A percentile compares a stretch with the other conserved stretches of the same genome.
phyloP scores from a whole-genome alignment of 2,113 vertebrate genomes.

The Marcusenius ussheri region DNA sequence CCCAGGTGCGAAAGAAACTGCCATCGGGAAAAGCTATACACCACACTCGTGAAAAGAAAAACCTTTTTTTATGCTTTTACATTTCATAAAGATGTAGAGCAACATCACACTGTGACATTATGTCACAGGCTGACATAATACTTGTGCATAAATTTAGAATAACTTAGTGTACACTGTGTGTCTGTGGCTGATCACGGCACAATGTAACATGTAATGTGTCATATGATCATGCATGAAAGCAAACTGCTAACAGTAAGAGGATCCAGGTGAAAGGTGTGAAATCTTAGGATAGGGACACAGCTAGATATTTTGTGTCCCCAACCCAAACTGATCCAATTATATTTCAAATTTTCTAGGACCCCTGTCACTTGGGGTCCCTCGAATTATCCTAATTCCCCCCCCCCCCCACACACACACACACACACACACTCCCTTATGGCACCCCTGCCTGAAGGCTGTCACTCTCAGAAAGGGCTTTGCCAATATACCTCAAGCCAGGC shows the following conservation, averaged over 20 bases:
- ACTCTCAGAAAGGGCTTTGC: not conserved
- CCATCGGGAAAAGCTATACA: not conserved
- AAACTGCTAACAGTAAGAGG: not conserved
- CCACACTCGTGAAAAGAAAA: not conserved
- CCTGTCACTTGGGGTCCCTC: not conserved
- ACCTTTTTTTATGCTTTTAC: not conserved
- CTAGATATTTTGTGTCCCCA: not conserved
- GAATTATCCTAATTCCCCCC: not conserved
- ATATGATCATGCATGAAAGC: not conserved
- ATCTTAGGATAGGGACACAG: not conserved
- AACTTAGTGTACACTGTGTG: not conserved
- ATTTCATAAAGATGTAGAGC: not conserved
- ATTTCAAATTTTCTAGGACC: not conserved
- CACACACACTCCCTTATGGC: not conserved
- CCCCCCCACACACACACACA: no score
- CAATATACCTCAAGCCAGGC: not conserved
- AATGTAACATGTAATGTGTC: not conserved
- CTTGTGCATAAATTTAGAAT: not conserved
- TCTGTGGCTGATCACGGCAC: not conserved
- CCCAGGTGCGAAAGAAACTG: not conserved
- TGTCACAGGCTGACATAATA: not conserved
- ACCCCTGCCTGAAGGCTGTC: not conserved
- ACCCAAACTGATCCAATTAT: not conserved
- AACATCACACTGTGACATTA: not conserved
- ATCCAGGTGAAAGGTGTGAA: not conserved